Percentiles rank a stretch among this genome's conserved stretches.
phyloP scores from a whole-genome alignment of 2,888 invertebrate species.

The Limnephilus auricula region DNA sequence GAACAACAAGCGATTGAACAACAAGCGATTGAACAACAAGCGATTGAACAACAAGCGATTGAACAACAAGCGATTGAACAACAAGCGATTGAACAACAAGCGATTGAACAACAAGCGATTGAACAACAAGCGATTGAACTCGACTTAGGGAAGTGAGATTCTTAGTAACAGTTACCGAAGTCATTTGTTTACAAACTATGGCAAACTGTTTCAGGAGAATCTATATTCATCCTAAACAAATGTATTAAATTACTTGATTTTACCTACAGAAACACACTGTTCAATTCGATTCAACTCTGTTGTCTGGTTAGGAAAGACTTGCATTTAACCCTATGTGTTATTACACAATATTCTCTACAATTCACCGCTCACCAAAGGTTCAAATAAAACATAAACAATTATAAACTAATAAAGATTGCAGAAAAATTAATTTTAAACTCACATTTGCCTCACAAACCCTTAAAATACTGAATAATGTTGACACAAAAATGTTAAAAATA shows the following conservation, averaged over 20 bases:
- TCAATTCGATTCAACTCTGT: no score
- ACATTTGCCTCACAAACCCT: constrained; percentile 27
- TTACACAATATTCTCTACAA: neutral
- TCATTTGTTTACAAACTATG: no score
- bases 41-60: no score
- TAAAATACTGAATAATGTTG: neutral
- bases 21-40: no score
- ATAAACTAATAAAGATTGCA: neutral
- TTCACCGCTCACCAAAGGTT: neutral
- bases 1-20: no score
- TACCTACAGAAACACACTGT: neutral
- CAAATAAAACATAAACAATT: neutral
- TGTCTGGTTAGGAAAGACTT: neutral
- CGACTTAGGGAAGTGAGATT: neutral
- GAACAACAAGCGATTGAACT: no score
- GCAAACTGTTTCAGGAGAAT: no score
- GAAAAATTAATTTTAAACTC: neutral
- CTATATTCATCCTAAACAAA: no score
- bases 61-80: no score
- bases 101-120: no score
- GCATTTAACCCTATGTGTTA: neutral
- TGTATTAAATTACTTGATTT: neutral
- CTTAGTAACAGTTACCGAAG: no score
- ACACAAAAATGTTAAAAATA: neutral
- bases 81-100: no score